Percentiles rank a stretch among this genome's conserved stretches.
Evolutionary conservation across 2,888 invertebrate species (phyloP).

Genomic region (Leuctra nigra): DNA sequence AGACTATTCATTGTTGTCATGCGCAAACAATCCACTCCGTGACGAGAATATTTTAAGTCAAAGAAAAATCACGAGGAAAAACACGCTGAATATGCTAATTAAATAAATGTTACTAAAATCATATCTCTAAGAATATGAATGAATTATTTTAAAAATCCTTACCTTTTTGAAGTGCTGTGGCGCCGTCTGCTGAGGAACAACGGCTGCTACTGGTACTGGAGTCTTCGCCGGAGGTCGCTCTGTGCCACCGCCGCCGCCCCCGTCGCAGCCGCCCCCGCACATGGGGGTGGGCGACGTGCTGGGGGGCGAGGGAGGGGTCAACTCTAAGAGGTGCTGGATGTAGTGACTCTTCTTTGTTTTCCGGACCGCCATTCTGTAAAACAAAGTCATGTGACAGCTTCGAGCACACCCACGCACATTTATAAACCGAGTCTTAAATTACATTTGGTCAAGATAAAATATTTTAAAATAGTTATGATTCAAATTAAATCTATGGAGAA

Average conservation of each 20-base stretch:
- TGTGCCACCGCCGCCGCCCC: slow-evolving; percentile 36
- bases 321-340: slow-evolving; percentile 48
- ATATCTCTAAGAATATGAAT: background rate
- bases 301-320: slow-evolving; percentile 39
- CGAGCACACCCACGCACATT: no score
- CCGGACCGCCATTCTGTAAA: slow-evolving; percentile 44
- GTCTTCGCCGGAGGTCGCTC: slow-evolving; percentile 31
- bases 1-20: no score
- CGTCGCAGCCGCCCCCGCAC: slow-evolving; percentile 38
- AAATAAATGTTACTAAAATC: background rate
- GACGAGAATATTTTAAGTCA: no score
- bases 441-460: no score
- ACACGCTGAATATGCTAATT: background rate
- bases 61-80: no score
- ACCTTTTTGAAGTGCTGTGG: slow-evolving; percentile 40
- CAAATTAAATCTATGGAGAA: no score
- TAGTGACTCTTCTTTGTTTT: slow-evolving; percentile 47
- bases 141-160: slow-evolving; percentile 29
- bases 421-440: no score
- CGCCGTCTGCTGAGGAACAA: slow-evolving; percentile 10
- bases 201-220: background rate
- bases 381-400: no score
- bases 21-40: no score
- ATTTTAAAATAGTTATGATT: no score
- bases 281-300: slow-evolving; percentile 33